Base-by-base conservation (phyloP, 2,888 invertebrate genomes). In the Eulithis prunata region DNA sequence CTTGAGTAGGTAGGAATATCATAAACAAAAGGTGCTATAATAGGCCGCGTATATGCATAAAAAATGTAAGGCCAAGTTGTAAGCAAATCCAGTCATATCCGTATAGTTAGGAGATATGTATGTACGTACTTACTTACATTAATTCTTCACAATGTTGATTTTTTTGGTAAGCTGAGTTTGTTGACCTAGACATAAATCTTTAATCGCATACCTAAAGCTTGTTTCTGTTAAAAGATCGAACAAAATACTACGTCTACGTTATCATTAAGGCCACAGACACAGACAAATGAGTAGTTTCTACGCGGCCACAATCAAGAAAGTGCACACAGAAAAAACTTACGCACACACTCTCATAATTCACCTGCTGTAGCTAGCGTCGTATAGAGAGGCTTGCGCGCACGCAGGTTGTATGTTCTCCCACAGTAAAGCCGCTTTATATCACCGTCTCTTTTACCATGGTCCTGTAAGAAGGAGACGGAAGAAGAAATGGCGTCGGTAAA, bases 321-420 rank as follows among this genome's bases (percentile, higher is more conserved):
- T 78, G 77, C 86, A 86, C 86, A 86, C 89, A 75, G 60, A 78
- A 80, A 78, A 72, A 74, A 79, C 76, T 74, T 76, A 86, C 88
- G 76, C 91, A 88, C 85, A 91, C 90, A 83, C 57, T 68, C 69
- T 75, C 76, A 84, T 75, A 78, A 90, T 91, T 90, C 92, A 93
- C 92, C 92, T 93, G 92, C 90, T 86, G 62, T 68, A 61, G 81
- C 82, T 80, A 83, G 86, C 81, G 84, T 84, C 85, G 86, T 87
- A 85, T 86, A 80, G 78, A 85, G 84, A 91, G 90, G 89, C 89
- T 90, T 86, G 90, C 88, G 80, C 86, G 64, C 76, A 79, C 91
- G 90, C 92, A 91, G 88, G 89, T 90, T 88, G 86, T 87, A 84
- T 79, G 78, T 84, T 84, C 88, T 88, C 88, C 88, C 88, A 85